Percentiles rank a stretch among this genome's conserved stretches.
phyloP scores from a whole-genome alignment of 2,113 vertebrate genomes.

The Chrysemys picta region DNA sequence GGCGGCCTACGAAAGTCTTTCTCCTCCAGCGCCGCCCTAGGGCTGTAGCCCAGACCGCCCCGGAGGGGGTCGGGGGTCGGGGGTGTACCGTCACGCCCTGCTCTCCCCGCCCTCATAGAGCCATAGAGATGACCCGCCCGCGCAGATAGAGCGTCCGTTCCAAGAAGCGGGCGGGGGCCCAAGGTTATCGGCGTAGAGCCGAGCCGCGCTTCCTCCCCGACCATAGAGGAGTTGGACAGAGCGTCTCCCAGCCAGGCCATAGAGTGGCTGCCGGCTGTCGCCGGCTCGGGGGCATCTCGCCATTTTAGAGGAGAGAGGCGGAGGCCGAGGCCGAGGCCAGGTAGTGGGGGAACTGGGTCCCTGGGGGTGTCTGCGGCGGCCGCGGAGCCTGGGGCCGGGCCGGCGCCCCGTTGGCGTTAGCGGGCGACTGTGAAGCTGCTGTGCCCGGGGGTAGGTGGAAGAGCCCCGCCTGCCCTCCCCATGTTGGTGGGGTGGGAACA shows the following conservation, averaged over 20 bases:
- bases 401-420: not conserved
- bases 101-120: not conserved
- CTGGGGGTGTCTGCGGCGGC: too few relatives aligned
- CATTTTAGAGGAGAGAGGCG: conserved; percentile 31
- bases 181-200: not conserved
- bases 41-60: not conserved
- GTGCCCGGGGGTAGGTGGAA: not conserved
- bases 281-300: not conserved
- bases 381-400: not conserved
- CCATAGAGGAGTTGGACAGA: not conserved
- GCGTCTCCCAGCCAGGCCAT: not conserved
- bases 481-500: too few relatives aligned
- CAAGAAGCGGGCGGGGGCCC: too few relatives aligned
- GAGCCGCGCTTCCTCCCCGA: not conserved
- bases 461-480: not conserved
- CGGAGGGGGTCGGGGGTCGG: not conserved
- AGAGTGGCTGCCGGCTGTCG: not conserved
- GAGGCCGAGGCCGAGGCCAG: not conserved
- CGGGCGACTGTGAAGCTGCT: not conserved
- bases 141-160: not conserved
- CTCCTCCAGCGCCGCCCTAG: not conserved
- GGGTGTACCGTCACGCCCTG: too few relatives aligned
- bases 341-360: not conserved
- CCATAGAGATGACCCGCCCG: not conserved
- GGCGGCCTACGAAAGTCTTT: not conserved